A percentile compares a stretch with the other conserved stretches of the same genome.
These are phyloP conservation scores for Ormia ochracea DNA, from an alignment of 2,888 invertebrate genomes.

Conservation along the genomic window DNA sequence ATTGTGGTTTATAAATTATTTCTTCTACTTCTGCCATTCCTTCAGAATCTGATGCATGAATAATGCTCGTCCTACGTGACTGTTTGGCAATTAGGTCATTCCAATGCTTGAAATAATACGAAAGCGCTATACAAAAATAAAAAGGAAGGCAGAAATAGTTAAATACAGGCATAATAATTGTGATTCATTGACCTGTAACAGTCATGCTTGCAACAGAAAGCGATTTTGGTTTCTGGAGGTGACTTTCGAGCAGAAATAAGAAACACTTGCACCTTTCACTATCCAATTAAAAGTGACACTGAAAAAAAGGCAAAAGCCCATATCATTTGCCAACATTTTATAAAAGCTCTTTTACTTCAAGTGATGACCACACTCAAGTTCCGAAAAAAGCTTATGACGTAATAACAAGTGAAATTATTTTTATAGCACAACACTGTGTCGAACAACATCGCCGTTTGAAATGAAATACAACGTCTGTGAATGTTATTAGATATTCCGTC, in stretches of 20 bases:
- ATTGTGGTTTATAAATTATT: not conserved
- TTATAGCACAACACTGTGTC: too few species aligned
- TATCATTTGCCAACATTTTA: too few species aligned
- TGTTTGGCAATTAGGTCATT: slow-evolving; percentile 46
- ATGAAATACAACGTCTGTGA: too few species aligned
- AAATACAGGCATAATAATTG: not conserved
- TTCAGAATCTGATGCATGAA: not conserved
- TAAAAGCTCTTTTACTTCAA: too few species aligned
- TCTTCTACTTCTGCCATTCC: not conserved
- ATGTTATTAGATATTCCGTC: too few species aligned
- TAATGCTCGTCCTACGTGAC: slow-evolving; percentile 40
- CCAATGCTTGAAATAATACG: not conserved
- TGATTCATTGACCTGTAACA: not conserved
- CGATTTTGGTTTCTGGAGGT: not conserved
- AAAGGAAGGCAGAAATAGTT: not conserved
- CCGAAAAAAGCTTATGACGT: too few species aligned
- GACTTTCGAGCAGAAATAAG: not conserved
- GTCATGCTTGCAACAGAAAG: not conserved
- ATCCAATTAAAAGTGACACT: too few species aligned
- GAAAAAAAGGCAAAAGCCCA: too few species aligned
- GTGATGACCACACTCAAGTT: too few species aligned
- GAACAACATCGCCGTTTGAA: too few species aligned
- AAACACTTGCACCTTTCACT: not conserved
- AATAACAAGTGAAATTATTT: too few species aligned
- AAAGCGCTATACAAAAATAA: not conserved